Evolutionary conservation across 2,888 invertebrate species (phyloP).

Genomic region (Pandemis cinnamomeana): DNA sequence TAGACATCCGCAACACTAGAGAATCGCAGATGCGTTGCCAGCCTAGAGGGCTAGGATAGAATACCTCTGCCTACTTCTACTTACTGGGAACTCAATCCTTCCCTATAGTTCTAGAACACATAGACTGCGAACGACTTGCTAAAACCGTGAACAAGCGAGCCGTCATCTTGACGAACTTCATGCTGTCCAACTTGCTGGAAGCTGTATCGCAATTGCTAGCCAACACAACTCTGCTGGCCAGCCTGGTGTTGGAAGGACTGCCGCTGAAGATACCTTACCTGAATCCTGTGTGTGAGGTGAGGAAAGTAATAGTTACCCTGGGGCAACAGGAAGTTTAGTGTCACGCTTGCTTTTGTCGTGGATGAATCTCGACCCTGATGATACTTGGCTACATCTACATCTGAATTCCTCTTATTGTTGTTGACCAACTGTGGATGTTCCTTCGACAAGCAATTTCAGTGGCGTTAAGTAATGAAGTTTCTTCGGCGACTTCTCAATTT

Average conservation of each 20-base stretch:
- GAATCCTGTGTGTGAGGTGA: slow-evolving; percentile 84
- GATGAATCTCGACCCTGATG: too few species aligned
- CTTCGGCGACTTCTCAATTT: too few species aligned
- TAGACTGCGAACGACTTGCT: slow-evolving; percentile 84
- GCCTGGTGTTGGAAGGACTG: slow-evolving; percentile 88
- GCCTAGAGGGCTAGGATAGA: not conserved
- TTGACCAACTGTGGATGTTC: too few species aligned
- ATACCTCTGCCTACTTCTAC: not conserved
- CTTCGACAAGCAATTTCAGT: too few species aligned
- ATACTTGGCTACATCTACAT: too few species aligned
- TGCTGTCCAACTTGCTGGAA: slow-evolving; percentile 87
- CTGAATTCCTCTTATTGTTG: too few species aligned
- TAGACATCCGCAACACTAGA: too few species aligned
- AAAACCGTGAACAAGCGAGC: slow-evolving; percentile 86
- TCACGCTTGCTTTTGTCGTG: not conserved
- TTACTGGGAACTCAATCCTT: not conserved
- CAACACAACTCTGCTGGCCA: slow-evolving; percentile 85
- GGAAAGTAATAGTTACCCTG: not conserved
- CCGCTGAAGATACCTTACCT: slow-evolving; percentile 88
- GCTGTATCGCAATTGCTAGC: slow-evolving; percentile 86
- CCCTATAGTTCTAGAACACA: slow-evolving; percentile 75
- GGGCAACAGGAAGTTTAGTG: not conserved
- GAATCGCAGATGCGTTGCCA: too few species aligned
- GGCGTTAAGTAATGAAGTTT: too few species aligned
- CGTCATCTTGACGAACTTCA: slow-evolving; percentile 88